phyloP scores from a whole-genome alignment of 2,888 invertebrate species.

The Slavum lentiscoides region DNA sequence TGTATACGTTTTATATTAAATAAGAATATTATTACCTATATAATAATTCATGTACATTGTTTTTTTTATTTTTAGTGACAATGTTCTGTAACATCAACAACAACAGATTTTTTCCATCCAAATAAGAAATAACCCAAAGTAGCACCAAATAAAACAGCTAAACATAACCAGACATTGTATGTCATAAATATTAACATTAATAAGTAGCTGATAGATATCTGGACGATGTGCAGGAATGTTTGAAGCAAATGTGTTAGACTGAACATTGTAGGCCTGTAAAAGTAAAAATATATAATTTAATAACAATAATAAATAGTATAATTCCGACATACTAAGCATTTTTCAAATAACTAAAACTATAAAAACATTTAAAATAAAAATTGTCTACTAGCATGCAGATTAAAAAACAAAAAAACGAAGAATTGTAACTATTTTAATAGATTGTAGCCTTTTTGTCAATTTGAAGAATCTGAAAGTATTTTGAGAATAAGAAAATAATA shows the following conservation, averaged over 20 bases:
- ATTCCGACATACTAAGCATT: slow-evolving; percentile 1
- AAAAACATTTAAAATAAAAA: not conserved
- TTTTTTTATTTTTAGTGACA: slow-evolving; percentile 72
- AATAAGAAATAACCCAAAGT: slow-evolving; percentile 92
- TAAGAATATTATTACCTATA: not conserved
- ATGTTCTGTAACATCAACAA: slow-evolving; percentile 93
- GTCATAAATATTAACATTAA: slow-evolving; percentile 98
- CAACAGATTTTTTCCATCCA: slow-evolving; percentile 92
- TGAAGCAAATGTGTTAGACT: slow-evolving; percentile 83
- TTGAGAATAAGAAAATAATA: not conserved
- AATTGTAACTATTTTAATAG: not conserved
- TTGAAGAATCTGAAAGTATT: too few species aligned
- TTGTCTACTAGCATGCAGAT: not conserved
- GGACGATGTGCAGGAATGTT: slow-evolving; percentile 84
- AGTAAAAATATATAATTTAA: slow-evolving; percentile 55
- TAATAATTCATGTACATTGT: not conserved
- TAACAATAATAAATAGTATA: slow-evolving; percentile 5
- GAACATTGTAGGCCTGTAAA: slow-evolving; percentile 76
- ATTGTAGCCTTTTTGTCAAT: not conserved
- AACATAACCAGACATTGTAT: slow-evolving; percentile 90
- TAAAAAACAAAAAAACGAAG: slow-evolving; percentile 13
- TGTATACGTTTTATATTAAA: slow-evolving; percentile 24
- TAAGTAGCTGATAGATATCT: slow-evolving; percentile 88
- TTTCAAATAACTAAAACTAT: slow-evolving; percentile 24
- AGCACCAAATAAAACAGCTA: slow-evolving; percentile 85